phyloP scores from a whole-genome alignment of 2,888 invertebrate genomes.

The Hirtodrosophila alboralis region DNA sequence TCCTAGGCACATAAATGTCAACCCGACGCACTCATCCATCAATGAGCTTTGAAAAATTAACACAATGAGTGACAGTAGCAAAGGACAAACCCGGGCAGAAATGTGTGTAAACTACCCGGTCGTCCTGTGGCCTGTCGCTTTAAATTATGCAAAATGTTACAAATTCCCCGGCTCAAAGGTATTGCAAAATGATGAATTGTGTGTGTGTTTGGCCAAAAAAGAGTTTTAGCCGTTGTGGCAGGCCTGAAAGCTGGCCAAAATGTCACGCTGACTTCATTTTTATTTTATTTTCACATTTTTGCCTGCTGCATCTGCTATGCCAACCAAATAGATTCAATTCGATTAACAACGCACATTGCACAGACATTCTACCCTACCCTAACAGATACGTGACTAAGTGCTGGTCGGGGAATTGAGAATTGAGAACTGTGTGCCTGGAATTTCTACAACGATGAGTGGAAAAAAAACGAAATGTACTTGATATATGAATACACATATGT shows the following conservation, averaged over 20 bases:
- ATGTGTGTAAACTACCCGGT: no score
- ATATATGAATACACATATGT: neutral
- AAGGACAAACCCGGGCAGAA: slow-evolving; percentile 48
- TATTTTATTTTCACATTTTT: no score
- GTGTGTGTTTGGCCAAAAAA: no score
- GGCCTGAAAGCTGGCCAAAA: neutral
- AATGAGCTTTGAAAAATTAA: slow-evolving; percentile 79
- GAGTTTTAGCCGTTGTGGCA: slow-evolving; percentile 38
- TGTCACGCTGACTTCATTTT: no score
- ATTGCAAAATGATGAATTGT: slow-evolving; percentile 75
- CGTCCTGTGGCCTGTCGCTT: slow-evolving; percentile 66
- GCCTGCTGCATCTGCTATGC: slow-evolving; percentile 5
- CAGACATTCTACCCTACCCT: slow-evolving; percentile 24
- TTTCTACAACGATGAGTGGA: neutral
- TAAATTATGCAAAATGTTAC: slow-evolving; percentile 76
- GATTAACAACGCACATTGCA: slow-evolving; percentile 70
- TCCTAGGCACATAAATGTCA: slow-evolving; percentile 78
- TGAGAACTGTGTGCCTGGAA: slow-evolving; percentile 17
- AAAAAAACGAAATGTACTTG: slow-evolving; percentile 2
- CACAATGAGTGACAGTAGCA: slow-evolving; percentile 75
- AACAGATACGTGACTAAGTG: slow-evolving; percentile 57
- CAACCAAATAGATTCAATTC: slow-evolving; percentile 68
- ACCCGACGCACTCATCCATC: slow-evolving; percentile 74
- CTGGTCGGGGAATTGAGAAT: slow-evolving; percentile 13
- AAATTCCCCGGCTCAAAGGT: slow-evolving; percentile 65